Base-by-base conservation (phyloP, 2,113 vertebrate genomes). In the Bolborhynchus lineola region DNA sequence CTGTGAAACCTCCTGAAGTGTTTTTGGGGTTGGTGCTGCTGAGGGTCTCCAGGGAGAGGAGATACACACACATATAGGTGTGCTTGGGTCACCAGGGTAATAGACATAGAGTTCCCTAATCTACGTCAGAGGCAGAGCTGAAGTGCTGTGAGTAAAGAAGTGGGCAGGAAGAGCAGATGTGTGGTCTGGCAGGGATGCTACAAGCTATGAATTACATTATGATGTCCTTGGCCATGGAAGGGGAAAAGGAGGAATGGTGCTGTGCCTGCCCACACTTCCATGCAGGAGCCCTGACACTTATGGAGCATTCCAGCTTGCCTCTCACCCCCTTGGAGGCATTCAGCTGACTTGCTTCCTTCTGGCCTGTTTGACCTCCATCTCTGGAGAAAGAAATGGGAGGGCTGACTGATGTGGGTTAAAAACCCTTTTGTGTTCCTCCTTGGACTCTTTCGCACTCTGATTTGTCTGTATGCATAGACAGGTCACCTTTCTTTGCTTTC, bases 401-500 rank as follows among this genome's bases (percentile, higher is more conserved):
- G n/a, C 8, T 67, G 20, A 59, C 64, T 41, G 63, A 11, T 62
- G 25, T 47, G 68, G 68, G 49, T 74, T 84, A 53, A 85, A 91
- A 92, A 67, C n/a, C 39, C 21, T 79, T 65, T 57, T 79, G 24
- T 55, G 47, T 46, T 62, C 55, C 53, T 52, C 11, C 50, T 75
- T 93, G 88, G 81, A 23, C 6, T 53, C 41, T 11, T 53, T 89
- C 77, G 81, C 82, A 25, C n/a, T 20, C 42, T 41, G 74, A 19
- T 79, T 59, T 39, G n/a, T 60, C 60, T 86, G 35, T 81, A 57
- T 91, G 46, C 13, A 72, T 29, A 60, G 76, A 13, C 60, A 83
- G 68, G 49, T 91, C 82, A 63, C 82, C 57, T 89, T 84, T 64
- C 79, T 33, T 67, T 57, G 65, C 59, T 86, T 78, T 79, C 85